Base-by-base conservation (phyloP, 2,797 vertebrate species). In the Valencia hispanica region DNA sequence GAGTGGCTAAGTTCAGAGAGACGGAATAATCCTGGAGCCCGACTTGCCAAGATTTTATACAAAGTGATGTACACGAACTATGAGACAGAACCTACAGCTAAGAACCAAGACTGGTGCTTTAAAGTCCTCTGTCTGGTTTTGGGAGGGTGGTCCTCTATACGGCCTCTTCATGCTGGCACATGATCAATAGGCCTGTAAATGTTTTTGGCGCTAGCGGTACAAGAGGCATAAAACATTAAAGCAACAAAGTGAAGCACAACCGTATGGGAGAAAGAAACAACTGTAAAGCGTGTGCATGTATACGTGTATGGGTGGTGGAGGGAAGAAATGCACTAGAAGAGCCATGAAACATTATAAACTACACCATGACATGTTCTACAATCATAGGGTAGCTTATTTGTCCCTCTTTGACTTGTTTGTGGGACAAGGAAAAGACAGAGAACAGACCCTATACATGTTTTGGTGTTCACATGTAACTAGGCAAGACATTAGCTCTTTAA, bases 201-300 rank as follows among this genome's bases (percentile, higher is more conserved):
- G 87, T 92, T 92, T n/a, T 89, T 82, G 92, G 85, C 76, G 17
- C 78, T 81, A 85, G 73, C 50, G 59, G 83, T 88, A 89, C 84
- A 85, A 79, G 79, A 27, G 80, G 75, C 82, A 93, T 95, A 80
- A 95, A 95, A 94, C 94, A 95, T 93, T 95, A 81, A 95, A 87
- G 88, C 22, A 22, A 76, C 84, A 78, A 86, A 86, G 78, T 88
- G 92, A 93, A 94, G 94, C 89, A 78, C 68, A 88, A 93, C 77
- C 88, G 86, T 14, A 9, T 2, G 69, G 74, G 82, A 86, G 70
- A 70, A 83, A 41, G 74, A 78, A 80, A 73, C 73, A 57, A 72
- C 68, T 80, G 77, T 68, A 9, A 39, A 36, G 36, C 6, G 59
- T 39, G 32, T 20, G 17, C n/a, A n/a, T 14, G 50, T 43, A 36